Evolutionary conservation across 2,113 vertebrate genomes (phyloP), one percentile per base, ranked within the genome.

Genomic region (Crocuta crocuta): DNA sequence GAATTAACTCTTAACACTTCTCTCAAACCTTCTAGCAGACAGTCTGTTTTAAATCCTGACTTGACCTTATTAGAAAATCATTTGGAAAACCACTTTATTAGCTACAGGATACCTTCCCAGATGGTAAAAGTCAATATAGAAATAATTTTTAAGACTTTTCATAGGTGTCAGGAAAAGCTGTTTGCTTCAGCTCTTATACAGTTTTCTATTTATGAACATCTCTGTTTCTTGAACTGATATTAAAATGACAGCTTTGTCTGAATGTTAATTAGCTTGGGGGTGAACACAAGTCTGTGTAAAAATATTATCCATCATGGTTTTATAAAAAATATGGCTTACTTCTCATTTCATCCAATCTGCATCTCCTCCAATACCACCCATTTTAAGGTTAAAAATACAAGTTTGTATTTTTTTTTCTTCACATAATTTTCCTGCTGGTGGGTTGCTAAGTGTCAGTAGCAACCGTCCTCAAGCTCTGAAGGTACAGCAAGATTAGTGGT

Each of bases 11-110:
- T 53, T 90, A 50, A 71, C 5, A 48, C 58, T 79, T 78, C 63
- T 61, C 63, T 58, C 45, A 12, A 76, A 15, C 16, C 39, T 85
- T 33, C 61, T 48, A 73, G 70, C 16, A 79, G 45, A 43, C 61
- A 73, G 10, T 63, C 33, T 85, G 50, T 68, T 81, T 55, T 58
- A 83, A 97, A 43, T 43, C n/a, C 48, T 94, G 61, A 68, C 73
- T 82, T 53, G 81, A 35, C 76, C 90, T 92, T 90, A 85, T 91
- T 92, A 93, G 68, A 84, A 96, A 95, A 50, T 21, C 79, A 95
- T 84, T 97, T 84, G 61, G 11, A 97, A 97, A 95, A 90, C 65
- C 31, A 23, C 50, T 92, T 96, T 81, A 73, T 92, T 94, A 63
- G 50, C 74, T 68, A 35, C 16, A 91, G 58, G 81, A n/a, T 73